phyloP scores from a whole-genome alignment of 2,113 vertebrate species.

The Sceloporus tristichus region DNA sequence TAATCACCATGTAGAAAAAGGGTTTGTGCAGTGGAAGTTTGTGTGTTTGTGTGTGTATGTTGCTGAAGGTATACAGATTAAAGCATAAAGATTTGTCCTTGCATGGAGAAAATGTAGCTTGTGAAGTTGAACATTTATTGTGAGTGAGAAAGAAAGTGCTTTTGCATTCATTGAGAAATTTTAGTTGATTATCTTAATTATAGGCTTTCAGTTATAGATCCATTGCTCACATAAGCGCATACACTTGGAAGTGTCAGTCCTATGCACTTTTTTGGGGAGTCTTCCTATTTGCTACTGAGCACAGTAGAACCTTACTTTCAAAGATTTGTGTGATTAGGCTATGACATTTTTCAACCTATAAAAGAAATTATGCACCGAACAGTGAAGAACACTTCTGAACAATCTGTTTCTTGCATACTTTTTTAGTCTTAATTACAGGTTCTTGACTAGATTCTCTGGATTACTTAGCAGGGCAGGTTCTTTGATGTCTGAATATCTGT shows the following conservation, averaged over 20 bases:
- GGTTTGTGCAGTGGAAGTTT: background rate
- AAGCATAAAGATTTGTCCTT: background rate
- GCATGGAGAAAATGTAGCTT: background rate
- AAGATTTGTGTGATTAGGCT: background rate
- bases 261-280: background rate
- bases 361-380: background rate
- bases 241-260: background rate
- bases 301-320: background rate
- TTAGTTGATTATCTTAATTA: background rate
- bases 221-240: background rate
- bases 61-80: background rate
- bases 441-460: constrained; percentile 20
- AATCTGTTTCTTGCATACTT: background rate
- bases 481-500: background rate
- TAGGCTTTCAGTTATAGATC: background rate
- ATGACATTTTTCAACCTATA: background rate
- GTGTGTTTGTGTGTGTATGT: background rate
- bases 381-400: background rate
- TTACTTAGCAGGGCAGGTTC: constrained; percentile 29
- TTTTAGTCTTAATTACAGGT: background rate
- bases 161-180: background rate
- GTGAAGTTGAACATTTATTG: background rate
- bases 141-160: background rate
- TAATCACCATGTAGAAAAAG: background rate
- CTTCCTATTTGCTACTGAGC: too few species aligned